Percentiles rank a stretch among this genome's conserved stretches.
These are phyloP conservation scores for Lordiphosa stackelbergi DNA, from an alignment of 1,140 invertebrate genomes.

Conservation along the genomic window DNA sequence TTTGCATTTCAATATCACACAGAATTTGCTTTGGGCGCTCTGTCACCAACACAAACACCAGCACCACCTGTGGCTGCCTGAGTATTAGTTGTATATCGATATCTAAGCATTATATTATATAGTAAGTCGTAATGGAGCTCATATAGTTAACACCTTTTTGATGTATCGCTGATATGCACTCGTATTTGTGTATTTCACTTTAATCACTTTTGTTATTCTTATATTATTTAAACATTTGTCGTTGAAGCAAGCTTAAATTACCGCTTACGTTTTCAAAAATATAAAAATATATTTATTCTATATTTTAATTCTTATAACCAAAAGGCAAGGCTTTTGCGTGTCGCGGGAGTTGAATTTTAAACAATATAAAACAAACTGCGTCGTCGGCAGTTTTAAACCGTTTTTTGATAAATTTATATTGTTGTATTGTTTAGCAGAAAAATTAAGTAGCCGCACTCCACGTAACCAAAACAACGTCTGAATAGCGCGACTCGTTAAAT, in stretches of 20 bases:
- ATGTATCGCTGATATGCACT: constrained; percentile 6
- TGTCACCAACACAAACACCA: constrained; percentile 33
- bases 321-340: constrained; percentile 17
- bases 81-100: constrained; percentile 13
- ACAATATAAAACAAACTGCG: constrained; percentile 28
- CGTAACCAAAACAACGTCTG: constrained; percentile 14
- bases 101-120: constrained; percentile 3
- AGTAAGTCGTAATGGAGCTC: constrained; percentile 5
- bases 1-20: constrained; percentile 45
- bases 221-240: too few species aligned
- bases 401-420: constrained; percentile 16
- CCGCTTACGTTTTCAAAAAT: constrained; percentile 51
- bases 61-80: constrained; percentile 39
- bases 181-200: constrained; percentile 17
- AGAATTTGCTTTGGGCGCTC: constrained; percentile 17
- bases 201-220: constrained; percentile 2
- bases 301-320: constrained; percentile 2
- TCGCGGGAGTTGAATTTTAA: constrained; percentile 3
- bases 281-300: constrained; percentile 2
- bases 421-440: not conserved
- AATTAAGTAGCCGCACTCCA: constrained; percentile 4
- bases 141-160: constrained; percentile 5
- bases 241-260: constrained; percentile 13
- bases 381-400: constrained; percentile 44
- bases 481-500: constrained; percentile 7